phyloP scores from a whole-genome alignment of 2,797 vertebrate genomes.

The Trachops cirrhosus region DNA sequence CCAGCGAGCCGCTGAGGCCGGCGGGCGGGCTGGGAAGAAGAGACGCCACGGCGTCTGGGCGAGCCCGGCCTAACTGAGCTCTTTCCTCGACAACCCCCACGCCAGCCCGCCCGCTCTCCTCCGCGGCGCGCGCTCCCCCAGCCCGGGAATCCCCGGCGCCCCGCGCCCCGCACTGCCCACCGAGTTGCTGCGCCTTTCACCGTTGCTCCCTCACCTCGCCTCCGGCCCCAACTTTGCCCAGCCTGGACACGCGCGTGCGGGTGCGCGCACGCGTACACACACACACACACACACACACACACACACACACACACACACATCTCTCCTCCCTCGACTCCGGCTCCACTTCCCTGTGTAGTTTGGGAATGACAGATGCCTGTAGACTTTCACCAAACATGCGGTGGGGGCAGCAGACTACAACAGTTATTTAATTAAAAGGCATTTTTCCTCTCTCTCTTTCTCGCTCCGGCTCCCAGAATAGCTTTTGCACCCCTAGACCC shows the following conservation, averaged over 20 bases:
- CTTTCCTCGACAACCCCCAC: background rate
- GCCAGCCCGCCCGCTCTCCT: background rate
- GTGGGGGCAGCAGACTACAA: constrained; percentile 84
- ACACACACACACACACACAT: background rate
- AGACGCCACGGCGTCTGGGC: background rate
- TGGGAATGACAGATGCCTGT: constrained; percentile 77
- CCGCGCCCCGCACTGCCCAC: constrained; percentile 43
- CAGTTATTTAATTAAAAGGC: constrained; percentile 82
- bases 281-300: background rate
- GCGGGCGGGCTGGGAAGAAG: background rate
- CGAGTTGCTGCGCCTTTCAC: constrained; percentile 30
- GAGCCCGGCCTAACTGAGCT: background rate
- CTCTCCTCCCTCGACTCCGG: constrained; percentile 57
- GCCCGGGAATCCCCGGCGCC: constrained; percentile 52
- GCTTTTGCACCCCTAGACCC: constrained; percentile 72
- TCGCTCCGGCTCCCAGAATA: constrained; percentile 76
- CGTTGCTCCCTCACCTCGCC: constrained; percentile 24
- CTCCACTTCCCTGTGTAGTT: constrained; percentile 75
- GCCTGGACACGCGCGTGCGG: background rate
- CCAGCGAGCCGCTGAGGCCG: constrained; percentile 17
- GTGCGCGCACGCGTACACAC: background rate
- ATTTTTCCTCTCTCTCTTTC: constrained; percentile 53
- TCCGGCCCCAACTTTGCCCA: constrained; percentile 70
- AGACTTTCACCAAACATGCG: constrained; percentile 82
- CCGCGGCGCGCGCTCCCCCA: background rate